These are phyloP conservation scores for Holcopasites calliopsidis DNA, from an alignment of 1,140 invertebrate genomes.

Conservation along the genomic window DNA sequence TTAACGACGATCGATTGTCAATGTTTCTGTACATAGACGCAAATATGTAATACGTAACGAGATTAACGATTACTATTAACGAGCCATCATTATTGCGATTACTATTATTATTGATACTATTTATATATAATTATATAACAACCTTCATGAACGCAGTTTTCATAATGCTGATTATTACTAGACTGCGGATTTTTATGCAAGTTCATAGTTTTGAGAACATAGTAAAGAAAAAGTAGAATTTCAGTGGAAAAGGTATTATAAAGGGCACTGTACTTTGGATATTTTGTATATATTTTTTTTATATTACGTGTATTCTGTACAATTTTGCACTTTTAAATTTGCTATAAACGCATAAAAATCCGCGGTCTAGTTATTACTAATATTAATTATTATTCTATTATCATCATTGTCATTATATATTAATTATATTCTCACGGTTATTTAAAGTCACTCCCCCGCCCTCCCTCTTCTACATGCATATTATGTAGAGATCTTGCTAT, in stretches of 20 bases:
- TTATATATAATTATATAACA: slow-evolving; percentile 42
- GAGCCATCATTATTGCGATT: slow-evolving; percentile 31
- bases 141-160: no score
- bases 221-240: no score
- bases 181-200: no score
- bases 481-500: slow-evolving; percentile 18
- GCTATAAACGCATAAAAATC: no score
- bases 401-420: slow-evolving; percentile 23
- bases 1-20: slow-evolving; percentile 2
- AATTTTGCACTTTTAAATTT: no score
- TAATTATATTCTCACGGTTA: slow-evolving; percentile 39
- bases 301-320: no score
- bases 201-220: no score
- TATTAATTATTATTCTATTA: slow-evolving; percentile 30
- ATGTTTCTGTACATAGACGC: slow-evolving; percentile 56
- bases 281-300: no score
- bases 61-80: slow-evolving; percentile 19
- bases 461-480: slow-evolving; percentile 7
- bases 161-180: no score
- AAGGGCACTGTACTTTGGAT: no score
- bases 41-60: slow-evolving; percentile 16
- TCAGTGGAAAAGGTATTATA: no score
- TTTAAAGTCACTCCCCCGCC: slow-evolving; percentile 52
- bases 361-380: no score
- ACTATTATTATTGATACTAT: slow-evolving; percentile 50